These are phyloP conservation scores for Sarcophaga carnaria DNA, from an alignment of 2,888 invertebrate species.

Conservation along the genomic window DNA sequence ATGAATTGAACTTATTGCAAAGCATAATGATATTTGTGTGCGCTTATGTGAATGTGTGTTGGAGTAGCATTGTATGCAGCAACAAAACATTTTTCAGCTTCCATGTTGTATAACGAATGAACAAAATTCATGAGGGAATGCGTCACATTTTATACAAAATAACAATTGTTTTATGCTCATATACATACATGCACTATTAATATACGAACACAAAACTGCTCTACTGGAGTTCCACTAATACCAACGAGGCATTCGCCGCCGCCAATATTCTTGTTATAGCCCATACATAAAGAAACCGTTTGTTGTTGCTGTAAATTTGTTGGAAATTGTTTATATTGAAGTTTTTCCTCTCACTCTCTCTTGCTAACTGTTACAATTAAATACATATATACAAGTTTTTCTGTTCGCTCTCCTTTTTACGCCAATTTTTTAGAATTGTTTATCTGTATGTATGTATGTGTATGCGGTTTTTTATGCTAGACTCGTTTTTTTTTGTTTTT, in stretches of 20 bases:
- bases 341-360: background rate
- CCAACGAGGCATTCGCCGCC: background rate
- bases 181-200: background rate
- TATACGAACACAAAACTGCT: background rate
- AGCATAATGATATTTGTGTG: slow-evolving; percentile 40
- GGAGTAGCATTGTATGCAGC: slow-evolving; percentile 38
- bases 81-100: background rate
- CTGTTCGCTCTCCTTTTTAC: slow-evolving; percentile 38
- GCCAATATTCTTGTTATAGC: background rate
- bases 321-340: slow-evolving; percentile 23
- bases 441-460: background rate
- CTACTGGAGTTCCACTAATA: slow-evolving; percentile 6
- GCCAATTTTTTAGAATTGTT: slow-evolving; percentile 14
- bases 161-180: slow-evolving; percentile 16
- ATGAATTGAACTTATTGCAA: slow-evolving; percentile 56
- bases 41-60: background rate
- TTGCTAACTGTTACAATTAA: slow-evolving; percentile 8
- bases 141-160: slow-evolving; percentile 51
- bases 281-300: background rate
- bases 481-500: slow-evolving; percentile 49
- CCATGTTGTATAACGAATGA: slow-evolving; percentile 27
- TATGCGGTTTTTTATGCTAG: slow-evolving; percentile 34
- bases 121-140: slow-evolving; percentile 59
- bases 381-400: background rate
- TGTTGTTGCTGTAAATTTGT: slow-evolving; percentile 4